Base-by-base conservation (phyloP, 2,113 vertebrate species). In the Syngnathus typhle region DNA sequence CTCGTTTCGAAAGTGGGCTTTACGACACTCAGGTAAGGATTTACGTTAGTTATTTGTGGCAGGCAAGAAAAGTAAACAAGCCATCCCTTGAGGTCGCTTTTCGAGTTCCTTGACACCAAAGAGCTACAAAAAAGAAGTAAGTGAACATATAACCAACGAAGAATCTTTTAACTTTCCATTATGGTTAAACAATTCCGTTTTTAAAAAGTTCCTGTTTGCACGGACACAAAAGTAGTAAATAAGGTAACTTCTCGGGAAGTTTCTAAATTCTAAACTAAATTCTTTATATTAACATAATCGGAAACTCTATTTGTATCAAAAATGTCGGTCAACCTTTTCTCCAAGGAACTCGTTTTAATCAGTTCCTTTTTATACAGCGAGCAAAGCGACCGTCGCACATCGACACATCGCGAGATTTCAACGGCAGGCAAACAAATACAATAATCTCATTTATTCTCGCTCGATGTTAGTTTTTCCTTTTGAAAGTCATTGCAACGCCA, bases 51-150 rank as follows among this genome's bases (percentile, higher is more conserved):
- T 7, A 21, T 11, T 15, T 44, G 41, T 58, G 55, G 55, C 60
- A 6, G 55, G 55, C 60, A 6, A 62, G 41, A 27, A 62, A 62
- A 44, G 60, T 62, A 62, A 62, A 62, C 21, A 62, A 62, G n/a
- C n/a, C 1, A 62, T 3, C 11, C 7, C 37, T 2, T 4, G 8
- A 21, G 39, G 23, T 15, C n/a, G 21, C 12, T 44, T 3, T 11
- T 2, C 41, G 21, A 43, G 11, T 62, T 32, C 27, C 21, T 43
- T 18, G 21, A 5, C 12, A 23, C 21, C 38, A 27, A 62, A 62
- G 60, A 62, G 41, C 41, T 43, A 23, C 21, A 44, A 16, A 62
- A 44, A 15, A 41, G 6, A 43, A 36, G 39, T 62, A 62, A 43
- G 60, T 16, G 27, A 16, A 16, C 4, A 15, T 15, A 44, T 9